These are phyloP conservation scores for Caenorhabditis imperialis DNA, from an alignment of 2,888 invertebrate genomes.

Conservation along the genomic window DNA sequence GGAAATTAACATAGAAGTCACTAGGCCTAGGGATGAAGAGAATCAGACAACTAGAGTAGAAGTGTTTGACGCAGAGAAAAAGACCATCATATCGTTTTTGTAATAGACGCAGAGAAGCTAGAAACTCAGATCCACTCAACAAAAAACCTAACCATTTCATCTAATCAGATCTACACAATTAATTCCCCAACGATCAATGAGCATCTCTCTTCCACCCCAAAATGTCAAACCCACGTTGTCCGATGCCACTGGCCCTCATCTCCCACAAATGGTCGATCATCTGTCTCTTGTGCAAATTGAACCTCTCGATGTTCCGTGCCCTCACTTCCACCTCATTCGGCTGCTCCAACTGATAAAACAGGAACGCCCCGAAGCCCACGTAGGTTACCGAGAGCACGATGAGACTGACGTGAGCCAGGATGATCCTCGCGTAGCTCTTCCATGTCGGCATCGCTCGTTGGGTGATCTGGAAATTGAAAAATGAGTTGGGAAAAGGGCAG, in stretches of 20 bases:
- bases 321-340: slow-evolving; percentile 75
- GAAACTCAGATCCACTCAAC: too few relatives aligned
- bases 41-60: background rate
- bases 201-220: background rate
- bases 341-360: slow-evolving; percentile 76
- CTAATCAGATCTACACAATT: too few relatives aligned
- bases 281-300: slow-evolving; percentile 62
- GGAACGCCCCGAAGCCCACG: slow-evolving; percentile 75
- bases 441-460: slow-evolving; percentile 72
- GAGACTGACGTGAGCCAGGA: slow-evolving; percentile 77
- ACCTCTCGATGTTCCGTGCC: slow-evolving; percentile 60
- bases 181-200: background rate
- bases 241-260: slow-evolving; percentile 60
- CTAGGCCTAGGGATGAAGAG: background rate
- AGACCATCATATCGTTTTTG: too few relatives aligned
- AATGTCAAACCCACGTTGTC: slow-evolving; percentile 50
- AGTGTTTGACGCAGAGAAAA: too few relatives aligned
- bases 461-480: slow-evolving; percentile 61
- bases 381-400: slow-evolving; percentile 76
- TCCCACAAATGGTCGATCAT: slow-evolving; percentile 74
- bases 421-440: slow-evolving; percentile 77
- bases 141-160: too few relatives aligned
- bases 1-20: too few relatives aligned
- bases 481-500: background rate
- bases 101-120: too few relatives aligned